Conservation (phyloP, 2,113 vertebrate species). For the Andinoacara biseriatus region DNA sequence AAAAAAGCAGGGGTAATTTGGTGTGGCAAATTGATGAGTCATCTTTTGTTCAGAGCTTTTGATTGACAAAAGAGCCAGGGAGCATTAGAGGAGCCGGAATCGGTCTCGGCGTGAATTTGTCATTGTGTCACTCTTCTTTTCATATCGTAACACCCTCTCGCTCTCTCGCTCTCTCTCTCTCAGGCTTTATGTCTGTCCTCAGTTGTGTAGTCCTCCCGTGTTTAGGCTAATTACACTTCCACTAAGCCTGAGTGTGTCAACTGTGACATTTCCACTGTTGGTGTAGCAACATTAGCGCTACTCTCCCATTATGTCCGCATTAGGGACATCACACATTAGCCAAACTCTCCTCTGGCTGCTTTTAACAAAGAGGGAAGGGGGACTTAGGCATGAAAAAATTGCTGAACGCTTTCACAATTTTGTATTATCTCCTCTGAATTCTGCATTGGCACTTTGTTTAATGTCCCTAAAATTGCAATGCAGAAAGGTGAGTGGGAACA, state of each 20-base stretch:
- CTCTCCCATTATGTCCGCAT: constrained; percentile 48
- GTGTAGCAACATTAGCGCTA: constrained; percentile 44
- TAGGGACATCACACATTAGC: constrained; percentile 46
- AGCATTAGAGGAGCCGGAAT: constrained; percentile 33
- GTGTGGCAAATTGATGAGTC: constrained; percentile 70
- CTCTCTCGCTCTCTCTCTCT: background rate
- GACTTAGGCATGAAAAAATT: background rate
- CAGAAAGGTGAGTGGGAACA: constrained; percentile 65
- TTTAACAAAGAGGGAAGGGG: background rate
- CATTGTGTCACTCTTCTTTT: constrained; percentile 36
- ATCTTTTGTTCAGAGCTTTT: constrained; percentile 54
- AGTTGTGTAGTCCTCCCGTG: constrained; percentile 13
- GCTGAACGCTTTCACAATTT: constrained; percentile 37
- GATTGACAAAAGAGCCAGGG: constrained; percentile 55
- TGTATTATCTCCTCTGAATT: constrained; percentile 50
- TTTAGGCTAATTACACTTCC: constrained; percentile 60
- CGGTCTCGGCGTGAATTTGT: constrained; percentile 34
- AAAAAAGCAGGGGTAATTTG: constrained; percentile 60
- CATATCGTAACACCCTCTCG: background rate
- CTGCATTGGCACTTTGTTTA: constrained; percentile 51
- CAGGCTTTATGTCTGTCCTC: constrained; percentile 7
- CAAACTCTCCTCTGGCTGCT: constrained; percentile 44
- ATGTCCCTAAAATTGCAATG: constrained; percentile 47
- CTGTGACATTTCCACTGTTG: constrained; percentile 63
- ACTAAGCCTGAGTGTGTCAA: constrained; percentile 44